Conservation (phyloP, 1,140 invertebrate genomes). For the Acromyrmex charruanus region DNA sequence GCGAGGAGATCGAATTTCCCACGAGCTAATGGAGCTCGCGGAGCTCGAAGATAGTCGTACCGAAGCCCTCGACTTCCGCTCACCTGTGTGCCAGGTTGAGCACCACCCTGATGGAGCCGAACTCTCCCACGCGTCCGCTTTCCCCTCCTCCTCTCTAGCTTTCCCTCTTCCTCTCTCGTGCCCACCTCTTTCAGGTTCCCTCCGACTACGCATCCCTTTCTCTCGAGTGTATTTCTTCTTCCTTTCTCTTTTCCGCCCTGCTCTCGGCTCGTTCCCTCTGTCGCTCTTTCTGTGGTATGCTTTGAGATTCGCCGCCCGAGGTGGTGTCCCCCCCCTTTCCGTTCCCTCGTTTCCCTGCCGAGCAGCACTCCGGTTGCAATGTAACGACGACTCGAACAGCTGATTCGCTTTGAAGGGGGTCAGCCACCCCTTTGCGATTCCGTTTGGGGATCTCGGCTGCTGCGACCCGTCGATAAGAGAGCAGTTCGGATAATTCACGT, state of each 20-base stretch:
- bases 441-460: constrained; percentile 35
- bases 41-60: constrained; percentile 8
- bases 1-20: constrained; percentile 66
- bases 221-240: not conserved
- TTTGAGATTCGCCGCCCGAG: constrained; percentile 80
- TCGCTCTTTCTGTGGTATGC: constrained; percentile 75
- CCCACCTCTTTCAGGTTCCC: constrained; percentile 8
- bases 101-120: constrained; percentile 66
- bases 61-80: constrained; percentile 68
- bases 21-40: constrained; percentile 64
- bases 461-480: constrained; percentile 46
- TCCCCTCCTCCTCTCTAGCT: not conserved
- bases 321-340: constrained; percentile 8
- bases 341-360: constrained; percentile 12
- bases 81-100: constrained; percentile 75
- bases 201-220: constrained; percentile 21
- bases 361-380: constrained; percentile 17
- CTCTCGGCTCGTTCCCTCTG: constrained; percentile 10
- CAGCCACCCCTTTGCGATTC: constrained; percentile 72
- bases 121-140: constrained; percentile 75
- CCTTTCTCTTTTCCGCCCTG: not conserved
- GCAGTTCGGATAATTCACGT: constrained; percentile 37
- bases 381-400: constrained; percentile 77
- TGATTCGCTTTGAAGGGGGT: constrained; percentile 80
- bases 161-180: not conserved